phyloP scores from a whole-genome alignment of 2,113 vertebrate genomes.

The Mirza zaza region DNA sequence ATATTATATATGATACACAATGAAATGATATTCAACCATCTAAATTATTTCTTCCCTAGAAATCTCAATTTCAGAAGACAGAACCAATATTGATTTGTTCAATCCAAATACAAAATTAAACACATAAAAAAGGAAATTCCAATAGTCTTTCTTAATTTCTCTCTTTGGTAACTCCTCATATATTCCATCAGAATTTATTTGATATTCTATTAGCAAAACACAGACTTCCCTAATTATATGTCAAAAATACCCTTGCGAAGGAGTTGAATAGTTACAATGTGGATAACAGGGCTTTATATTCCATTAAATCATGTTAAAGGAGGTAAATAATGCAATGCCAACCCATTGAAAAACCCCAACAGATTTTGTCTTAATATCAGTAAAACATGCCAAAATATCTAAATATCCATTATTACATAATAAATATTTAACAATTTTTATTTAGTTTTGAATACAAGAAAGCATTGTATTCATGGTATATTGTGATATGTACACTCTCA shows the following conservation, averaged over 20 bases:
- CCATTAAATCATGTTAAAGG: neutral
- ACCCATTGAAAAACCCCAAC: neutral
- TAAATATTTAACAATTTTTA: neutral
- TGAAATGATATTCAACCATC: neutral
- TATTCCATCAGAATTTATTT: neutral
- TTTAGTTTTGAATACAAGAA: neutral
- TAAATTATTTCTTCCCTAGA: neutral
- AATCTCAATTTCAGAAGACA: neutral
- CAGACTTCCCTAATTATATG: neutral
- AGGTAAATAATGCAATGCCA: neutral
- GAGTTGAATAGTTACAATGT: neutral
- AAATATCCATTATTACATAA: neutral
- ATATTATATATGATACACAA: neutral
- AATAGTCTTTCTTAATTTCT: neutral
- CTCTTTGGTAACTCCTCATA: neutral
- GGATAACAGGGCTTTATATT: neutral
- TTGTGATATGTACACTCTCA: neutral
- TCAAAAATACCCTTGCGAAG: neutral
- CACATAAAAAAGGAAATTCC: neutral
- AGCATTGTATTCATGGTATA: accelerated
- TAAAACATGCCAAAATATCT: neutral
- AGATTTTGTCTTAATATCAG: neutral
- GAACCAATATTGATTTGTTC: neutral
- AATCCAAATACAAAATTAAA: neutral
- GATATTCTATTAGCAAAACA: neutral